phyloP scores from a whole-genome alignment of 1,140 invertebrate species.

The Venturia canescens region DNA sequence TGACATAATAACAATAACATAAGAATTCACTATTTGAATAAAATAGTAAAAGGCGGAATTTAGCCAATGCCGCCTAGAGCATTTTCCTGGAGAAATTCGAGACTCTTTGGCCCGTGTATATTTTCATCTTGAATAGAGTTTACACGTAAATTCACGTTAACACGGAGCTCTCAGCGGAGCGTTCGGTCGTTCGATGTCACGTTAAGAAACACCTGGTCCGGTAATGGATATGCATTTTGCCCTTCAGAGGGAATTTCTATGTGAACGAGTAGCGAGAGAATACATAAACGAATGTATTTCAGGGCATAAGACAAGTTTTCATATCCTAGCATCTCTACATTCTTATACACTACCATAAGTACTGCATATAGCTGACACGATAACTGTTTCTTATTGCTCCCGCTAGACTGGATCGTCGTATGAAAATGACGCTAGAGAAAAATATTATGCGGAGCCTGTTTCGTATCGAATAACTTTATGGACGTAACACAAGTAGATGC shows the following conservation, averaged over 20 bases:
- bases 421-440: conserved; percentile 13
- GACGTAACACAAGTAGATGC: conserved; percentile 35
- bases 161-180: neutral
- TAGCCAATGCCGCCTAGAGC: neutral
- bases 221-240: conserved; percentile 14
- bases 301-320: neutral
- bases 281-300: conserved; percentile 2
- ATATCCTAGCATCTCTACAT: neutral
- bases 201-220: neutral
- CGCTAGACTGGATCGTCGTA: neutral
- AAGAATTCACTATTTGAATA: too few species aligned
- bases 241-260: neutral
- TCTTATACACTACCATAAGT: neutral
- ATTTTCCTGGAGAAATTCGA: neutral
- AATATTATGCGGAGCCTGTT: conserved; percentile 10
- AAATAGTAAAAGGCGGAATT: too few species aligned
- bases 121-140: neutral
- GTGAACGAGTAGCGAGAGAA: conserved; percentile 11
- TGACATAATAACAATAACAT: too few species aligned
- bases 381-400: conserved; percentile 26
- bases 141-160: conserved; percentile 19
- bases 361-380: neutral
- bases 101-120: neutral
- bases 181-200: neutral
- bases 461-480: conserved; percentile 43